Evolutionary conservation across 2,888 invertebrate genomes (phyloP).

Genomic region (Dicyrtomina minuta): DNA sequence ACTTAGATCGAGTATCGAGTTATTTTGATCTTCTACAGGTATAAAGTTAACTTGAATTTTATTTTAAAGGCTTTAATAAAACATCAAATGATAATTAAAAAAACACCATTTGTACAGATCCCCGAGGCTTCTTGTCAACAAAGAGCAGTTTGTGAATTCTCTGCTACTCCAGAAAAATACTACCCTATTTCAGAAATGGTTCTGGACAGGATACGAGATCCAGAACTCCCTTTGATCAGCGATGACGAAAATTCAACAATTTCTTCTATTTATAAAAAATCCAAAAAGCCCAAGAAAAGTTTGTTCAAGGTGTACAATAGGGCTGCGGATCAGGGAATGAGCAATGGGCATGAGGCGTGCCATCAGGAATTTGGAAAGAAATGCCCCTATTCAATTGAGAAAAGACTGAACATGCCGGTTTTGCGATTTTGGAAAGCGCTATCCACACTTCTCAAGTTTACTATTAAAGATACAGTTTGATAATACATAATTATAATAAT

Average conservation of each 20-base stretch:
- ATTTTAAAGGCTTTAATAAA: background rate
- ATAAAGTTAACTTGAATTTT: too few species aligned
- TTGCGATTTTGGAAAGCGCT: slow-evolving; percentile 53
- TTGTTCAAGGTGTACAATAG: slow-evolving; percentile 49
- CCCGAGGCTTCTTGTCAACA: slow-evolving; percentile 52
- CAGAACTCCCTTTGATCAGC: slow-evolving; percentile 36
- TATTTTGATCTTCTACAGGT: slow-evolving; percentile 52
- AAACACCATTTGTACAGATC: too few species aligned
- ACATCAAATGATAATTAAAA: background rate
- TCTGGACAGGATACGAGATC: slow-evolving; percentile 43
- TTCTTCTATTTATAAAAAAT: slow-evolving; percentile 7
- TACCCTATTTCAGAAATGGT: slow-evolving; percentile 53
- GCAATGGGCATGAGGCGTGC: slow-evolving; percentile 42
- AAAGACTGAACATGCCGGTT: slow-evolving; percentile 53
- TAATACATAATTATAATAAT: slow-evolving; percentile 2
- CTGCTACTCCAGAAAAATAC: slow-evolving; percentile 51
- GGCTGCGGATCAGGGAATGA: slow-evolving; percentile 49
- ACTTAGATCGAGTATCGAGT: slow-evolving; percentile 42
- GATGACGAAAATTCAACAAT: background rate
- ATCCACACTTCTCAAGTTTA: slow-evolving; percentile 47
- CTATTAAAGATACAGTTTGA: slow-evolving; percentile 40
- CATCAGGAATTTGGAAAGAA: slow-evolving; percentile 34
- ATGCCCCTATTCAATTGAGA: slow-evolving; percentile 50
- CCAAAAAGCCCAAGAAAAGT: slow-evolving; percentile 28
- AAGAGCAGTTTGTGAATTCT: slow-evolving; percentile 53